Evolutionary conservation across 1,140 invertebrate genomes (phyloP).

Genomic region (Zaprionus africanus): DNA sequence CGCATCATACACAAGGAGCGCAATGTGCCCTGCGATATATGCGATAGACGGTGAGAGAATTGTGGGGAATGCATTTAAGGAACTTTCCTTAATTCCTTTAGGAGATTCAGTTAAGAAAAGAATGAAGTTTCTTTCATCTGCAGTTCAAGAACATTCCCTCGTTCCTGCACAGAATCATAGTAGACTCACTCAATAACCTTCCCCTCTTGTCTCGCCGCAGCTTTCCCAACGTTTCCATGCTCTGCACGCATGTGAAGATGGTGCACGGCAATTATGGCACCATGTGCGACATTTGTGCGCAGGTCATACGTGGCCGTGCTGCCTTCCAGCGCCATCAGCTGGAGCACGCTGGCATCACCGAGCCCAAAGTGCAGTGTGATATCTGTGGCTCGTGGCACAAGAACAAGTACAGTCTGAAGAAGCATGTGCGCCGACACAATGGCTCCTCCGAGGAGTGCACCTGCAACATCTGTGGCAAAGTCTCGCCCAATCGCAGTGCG

Average conservation of each 20-base stretch:
- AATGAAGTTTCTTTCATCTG: too few species aligned
- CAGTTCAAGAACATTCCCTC: not conserved
- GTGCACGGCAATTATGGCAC: conserved; percentile 67
- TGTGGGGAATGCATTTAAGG: not conserved
- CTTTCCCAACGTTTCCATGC: conserved; percentile 62
- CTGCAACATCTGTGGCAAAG: conserved; percentile 74
- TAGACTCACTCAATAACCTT: not conserved
- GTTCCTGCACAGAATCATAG: too few species aligned
- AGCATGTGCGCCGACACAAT: conserved; percentile 72
- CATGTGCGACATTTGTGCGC: conserved; percentile 83
- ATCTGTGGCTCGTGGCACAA: conserved; percentile 82
- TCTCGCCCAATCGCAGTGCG: conserved; percentile 77
- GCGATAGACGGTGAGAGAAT: conserved; percentile 60
- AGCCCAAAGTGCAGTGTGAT: conserved; percentile 80
- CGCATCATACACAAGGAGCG: conserved; percentile 70
- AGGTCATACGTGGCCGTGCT: conserved; percentile 68
- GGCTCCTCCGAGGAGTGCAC: conserved; percentile 53
- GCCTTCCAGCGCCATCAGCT: conserved; percentile 75
- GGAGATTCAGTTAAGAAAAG: not conserved
- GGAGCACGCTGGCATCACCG: conserved; percentile 68
- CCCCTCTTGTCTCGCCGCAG: conserved; percentile 15
- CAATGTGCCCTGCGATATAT: conserved; percentile 62
- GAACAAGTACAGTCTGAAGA: conserved; percentile 77
- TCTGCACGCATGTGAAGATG: conserved; percentile 66
- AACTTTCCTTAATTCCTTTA: too few species aligned